phyloP scores from a whole-genome alignment of 2,888 invertebrate species.

The Microctonus aethiopoides region DNA sequence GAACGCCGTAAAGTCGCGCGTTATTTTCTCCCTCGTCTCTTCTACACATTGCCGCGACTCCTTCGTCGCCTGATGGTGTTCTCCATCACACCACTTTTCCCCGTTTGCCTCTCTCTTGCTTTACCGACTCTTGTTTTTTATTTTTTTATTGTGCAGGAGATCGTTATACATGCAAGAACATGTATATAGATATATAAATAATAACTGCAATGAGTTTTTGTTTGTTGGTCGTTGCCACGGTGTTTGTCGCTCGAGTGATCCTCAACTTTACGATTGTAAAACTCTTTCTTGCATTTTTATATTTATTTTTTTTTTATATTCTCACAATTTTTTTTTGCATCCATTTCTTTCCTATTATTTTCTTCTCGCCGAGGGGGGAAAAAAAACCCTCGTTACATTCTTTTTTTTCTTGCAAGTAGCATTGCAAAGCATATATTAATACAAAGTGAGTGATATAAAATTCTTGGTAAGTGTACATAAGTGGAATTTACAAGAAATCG shows the following conservation, averaged over 20 bases:
- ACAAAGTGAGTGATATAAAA: not conserved
- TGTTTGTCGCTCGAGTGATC: constrained; percentile 54
- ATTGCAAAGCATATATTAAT: not conserved
- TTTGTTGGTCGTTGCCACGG: constrained; percentile 47
- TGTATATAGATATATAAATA: constrained; percentile 1
- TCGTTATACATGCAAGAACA: not conserved
- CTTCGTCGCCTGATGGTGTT: constrained; percentile 34
- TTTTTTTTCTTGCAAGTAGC: not conserved
- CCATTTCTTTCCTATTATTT: not conserved
- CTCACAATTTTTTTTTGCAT: not conserved
- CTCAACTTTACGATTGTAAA: constrained; percentile 41
- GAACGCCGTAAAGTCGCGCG: constrained; percentile 62
- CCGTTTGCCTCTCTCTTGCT: not conserved
- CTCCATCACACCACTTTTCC: constrained; percentile 1
- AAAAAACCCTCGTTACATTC: not conserved
- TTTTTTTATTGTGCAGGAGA: not conserved
- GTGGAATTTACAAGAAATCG: constrained; percentile 18
- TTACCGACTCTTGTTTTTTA: not conserved
- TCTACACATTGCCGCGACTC: constrained; percentile 45
- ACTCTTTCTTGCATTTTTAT: constrained; percentile 23
- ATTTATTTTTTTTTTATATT: constrained; percentile 24
- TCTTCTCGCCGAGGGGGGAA: not conserved
- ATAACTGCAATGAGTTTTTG: constrained; percentile 47
- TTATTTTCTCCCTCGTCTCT: constrained; percentile 59
- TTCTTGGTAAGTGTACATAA: not conserved